Percentiles rank a stretch among this genome's conserved stretches.
Conservation (phyloP, 2,113 vertebrate genomes). For the Sinosuthora webbiana region DNA sequence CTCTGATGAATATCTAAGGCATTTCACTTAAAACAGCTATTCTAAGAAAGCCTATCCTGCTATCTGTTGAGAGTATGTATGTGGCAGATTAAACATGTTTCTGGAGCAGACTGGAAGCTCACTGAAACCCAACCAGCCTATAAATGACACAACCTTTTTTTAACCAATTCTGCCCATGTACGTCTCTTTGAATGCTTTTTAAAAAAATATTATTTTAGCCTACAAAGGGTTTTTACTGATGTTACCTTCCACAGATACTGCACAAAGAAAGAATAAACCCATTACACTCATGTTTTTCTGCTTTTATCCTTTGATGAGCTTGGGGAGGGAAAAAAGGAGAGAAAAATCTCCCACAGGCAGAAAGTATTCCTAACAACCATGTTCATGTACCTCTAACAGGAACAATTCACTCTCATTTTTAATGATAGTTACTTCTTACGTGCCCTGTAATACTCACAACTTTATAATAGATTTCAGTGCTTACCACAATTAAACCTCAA, state of each 20-base stretch:
- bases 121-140: neutral
- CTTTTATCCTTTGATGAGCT: neutral
- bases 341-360: neutral
- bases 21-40: neutral
- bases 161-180: neutral
- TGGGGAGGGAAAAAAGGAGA: neutral
- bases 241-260: neutral
- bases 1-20: neutral
- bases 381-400: neutral
- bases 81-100: neutral
- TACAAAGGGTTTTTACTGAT: neutral
- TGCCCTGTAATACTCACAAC: neutral
- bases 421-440: slow-evolving; percentile 6
- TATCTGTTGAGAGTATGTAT: neutral
- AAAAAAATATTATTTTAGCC: neutral
- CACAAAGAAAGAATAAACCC: neutral
- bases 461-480: neutral
- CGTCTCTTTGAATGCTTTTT: neutral
- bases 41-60: neutral
- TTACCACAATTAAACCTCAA: neutral
- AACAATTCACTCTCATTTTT: neutral
- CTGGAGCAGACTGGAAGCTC: neutral
- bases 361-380: neutral
- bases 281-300: neutral
- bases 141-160: neutral